phyloP scores from a whole-genome alignment of 2,113 vertebrate species.

The Tapirus terrestris region DNA sequence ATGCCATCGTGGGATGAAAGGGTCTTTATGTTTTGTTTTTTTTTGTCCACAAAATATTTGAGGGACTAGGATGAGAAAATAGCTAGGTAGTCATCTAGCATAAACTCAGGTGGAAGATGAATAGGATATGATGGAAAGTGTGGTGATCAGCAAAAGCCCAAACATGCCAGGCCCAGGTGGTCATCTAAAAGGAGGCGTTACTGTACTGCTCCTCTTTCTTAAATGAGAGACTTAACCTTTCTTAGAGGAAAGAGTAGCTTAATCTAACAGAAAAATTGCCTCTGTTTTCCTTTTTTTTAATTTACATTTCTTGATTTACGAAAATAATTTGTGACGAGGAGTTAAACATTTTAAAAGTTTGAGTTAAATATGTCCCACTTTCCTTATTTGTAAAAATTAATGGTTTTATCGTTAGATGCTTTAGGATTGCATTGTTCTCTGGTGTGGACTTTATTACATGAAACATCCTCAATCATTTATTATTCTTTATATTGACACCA shows the following conservation, averaged over 20 bases:
- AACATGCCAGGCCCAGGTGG: too few relatives aligned
- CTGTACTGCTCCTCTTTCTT: background rate
- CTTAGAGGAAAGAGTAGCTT: background rate
- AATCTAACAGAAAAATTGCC: background rate
- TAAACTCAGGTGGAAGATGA: background rate
- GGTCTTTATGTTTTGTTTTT: background rate
- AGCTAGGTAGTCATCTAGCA: background rate
- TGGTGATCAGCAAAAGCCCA: background rate
- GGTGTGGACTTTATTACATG: background rate
- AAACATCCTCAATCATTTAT: background rate
- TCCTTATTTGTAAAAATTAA: background rate
- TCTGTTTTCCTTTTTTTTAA: background rate
- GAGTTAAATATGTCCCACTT: background rate
- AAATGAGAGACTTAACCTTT: background rate
- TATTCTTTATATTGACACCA: background rate
- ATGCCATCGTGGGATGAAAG: background rate
- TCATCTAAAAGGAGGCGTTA: background rate
- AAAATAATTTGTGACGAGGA: background rate
- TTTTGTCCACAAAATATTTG: background rate
- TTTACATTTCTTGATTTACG: background rate
- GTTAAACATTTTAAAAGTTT: background rate
- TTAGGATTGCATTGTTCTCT: background rate
- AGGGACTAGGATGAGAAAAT: background rate
- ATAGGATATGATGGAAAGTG: background rate
- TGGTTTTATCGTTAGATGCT: background rate